Base-by-base conservation (phyloP, 2,797 vertebrate genomes). In the Smutsia temminckii region DNA sequence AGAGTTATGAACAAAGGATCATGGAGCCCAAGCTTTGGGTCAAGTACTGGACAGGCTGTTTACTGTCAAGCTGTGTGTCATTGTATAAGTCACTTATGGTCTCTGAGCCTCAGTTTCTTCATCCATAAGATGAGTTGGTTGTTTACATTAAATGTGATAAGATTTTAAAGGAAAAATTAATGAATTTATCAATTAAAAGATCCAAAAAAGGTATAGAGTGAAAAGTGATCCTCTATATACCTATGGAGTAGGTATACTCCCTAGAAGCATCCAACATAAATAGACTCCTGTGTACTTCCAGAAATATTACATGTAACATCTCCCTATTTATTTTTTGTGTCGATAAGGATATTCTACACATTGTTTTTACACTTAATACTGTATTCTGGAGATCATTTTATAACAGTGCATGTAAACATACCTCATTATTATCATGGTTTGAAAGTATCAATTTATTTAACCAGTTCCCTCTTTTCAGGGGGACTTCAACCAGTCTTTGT, bases 371-470 rank as follows among this genome's bases (percentile, higher is more conserved):
- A 20, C 55, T 71, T 40, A 83, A 27, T 83, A 61, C 32, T 55
- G 42, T 71, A 80, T 74, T 71, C 40, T 85, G 49, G 25, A 66
- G 21, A 63, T 72, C 4, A 74, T 27, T 96, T 96, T 72, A 63
- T 91, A 85, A 71, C 32, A 88, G 55, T 29, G 57, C 11, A 78
- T 46, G 12, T 72, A 95, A 86, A 80, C 14, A 87, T 49, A 21
- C 17, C 12, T 84, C 32, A 80, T 34, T 92, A 88, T 51, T 92
- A 53, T 8, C 37, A 72, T 32, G n/a, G n/a, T 42, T 90, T 81
- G 5, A 88, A 87, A 93, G 69, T 86, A 68, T 42, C 16, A 29
- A 59, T 83, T 85, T 92, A 64, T 87, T 95, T 83, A 89, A 85
- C 5, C 27, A 29, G 1, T 53, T 16, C 23, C 32, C 32, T 83